Evolutionary conservation across 2,113 vertebrate species (phyloP).

Genomic region (Nothoprocta pentlandii): DNA sequence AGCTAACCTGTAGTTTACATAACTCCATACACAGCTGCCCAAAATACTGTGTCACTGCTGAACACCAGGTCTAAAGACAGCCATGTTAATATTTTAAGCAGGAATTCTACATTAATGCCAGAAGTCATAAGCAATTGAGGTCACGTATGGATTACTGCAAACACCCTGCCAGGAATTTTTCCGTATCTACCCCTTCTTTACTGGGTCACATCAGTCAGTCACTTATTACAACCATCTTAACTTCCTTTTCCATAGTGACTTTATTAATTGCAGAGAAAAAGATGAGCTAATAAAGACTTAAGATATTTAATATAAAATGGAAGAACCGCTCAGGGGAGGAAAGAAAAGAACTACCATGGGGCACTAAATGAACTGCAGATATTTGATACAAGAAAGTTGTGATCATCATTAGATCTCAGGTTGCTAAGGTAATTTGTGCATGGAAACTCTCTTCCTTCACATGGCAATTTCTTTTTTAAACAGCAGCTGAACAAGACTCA

Average conservation of each 20-base stretch:
- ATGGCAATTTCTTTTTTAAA: not conserved
- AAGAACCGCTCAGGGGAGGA: not conserved
- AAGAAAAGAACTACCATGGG: not conserved
- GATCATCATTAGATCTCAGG: not conserved
- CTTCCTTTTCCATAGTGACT: not conserved
- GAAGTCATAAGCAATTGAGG: not conserved
- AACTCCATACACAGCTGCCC: not conserved
- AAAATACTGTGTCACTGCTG: not conserved
- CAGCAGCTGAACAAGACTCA: not conserved
- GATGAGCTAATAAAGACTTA: not conserved
- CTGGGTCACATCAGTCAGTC: not conserved
- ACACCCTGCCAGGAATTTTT: not conserved
- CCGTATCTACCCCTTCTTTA: not conserved
- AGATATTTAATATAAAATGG: not conserved
- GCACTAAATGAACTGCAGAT: rapidly evolving
- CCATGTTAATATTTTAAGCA: not conserved
- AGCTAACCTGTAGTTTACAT: not conserved
- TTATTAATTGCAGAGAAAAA: not conserved
- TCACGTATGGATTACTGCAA: not conserved
- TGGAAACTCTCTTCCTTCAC: not conserved
- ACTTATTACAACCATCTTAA: not conserved
- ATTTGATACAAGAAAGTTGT: not conserved
- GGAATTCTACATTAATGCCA: not conserved
- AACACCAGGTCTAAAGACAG: not conserved
- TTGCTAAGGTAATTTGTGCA: not conserved